Evolutionary conservation across 1,140 invertebrate species (phyloP).

Genomic region (Psix sp.): DNA sequence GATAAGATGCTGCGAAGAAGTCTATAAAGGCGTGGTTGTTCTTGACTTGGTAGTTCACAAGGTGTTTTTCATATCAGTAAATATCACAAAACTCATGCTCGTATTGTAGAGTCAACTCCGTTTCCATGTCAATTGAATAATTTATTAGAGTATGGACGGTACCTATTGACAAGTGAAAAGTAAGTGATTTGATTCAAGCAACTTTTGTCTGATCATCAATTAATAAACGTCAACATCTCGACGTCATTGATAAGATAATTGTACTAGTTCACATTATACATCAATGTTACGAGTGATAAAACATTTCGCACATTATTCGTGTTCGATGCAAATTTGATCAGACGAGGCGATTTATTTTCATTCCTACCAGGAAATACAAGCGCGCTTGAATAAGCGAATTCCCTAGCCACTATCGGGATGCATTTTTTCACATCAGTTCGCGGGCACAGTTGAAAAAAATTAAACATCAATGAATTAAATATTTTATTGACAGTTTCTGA

Average conservation of each 20-base stretch:
- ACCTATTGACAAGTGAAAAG: too few relatives aligned
- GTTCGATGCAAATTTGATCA: background rate
- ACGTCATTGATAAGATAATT: background rate
- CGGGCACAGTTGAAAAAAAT: slow-evolving; percentile 5
- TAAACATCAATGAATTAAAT: slow-evolving; percentile 39
- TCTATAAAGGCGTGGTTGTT: slow-evolving; percentile 37
- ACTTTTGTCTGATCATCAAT: too few relatives aligned
- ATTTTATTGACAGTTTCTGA: slow-evolving; percentile 46
- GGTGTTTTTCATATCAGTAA: background rate
- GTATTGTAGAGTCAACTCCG: background rate
- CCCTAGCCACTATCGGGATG: background rate
- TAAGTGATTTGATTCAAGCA: too few relatives aligned
- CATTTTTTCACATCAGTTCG: background rate
- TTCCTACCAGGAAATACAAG: background rate
- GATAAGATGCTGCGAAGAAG: slow-evolving; percentile 30
- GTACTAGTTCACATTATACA: too few relatives aligned
- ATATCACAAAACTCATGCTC: background rate
- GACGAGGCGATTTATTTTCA: background rate
- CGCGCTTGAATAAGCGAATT: background rate
- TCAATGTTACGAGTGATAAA: background rate
- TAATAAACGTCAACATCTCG: background rate
- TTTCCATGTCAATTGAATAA: background rate
- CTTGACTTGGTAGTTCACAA: slow-evolving; percentile 19
- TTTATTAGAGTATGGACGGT: too few relatives aligned
- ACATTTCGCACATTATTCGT: background rate